These are phyloP conservation scores for Tauraco hartlaubi DNA, from an alignment of 2,797 vertebrate species.

Conservation along the genomic window DNA sequence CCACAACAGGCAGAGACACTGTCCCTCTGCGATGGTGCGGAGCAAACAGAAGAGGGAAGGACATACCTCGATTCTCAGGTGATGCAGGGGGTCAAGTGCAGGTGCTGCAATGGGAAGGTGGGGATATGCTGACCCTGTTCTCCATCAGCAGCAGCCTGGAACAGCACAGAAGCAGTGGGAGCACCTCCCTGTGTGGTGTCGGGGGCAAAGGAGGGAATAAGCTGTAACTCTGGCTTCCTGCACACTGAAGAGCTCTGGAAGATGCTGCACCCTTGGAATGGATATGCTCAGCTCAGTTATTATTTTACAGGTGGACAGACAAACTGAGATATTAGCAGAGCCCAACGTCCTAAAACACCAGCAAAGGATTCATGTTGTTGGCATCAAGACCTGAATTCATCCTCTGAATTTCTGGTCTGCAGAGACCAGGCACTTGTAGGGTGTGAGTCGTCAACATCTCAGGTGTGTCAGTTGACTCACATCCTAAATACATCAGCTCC, in stretches of 20 bases:
- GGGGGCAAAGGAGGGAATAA: background rate
- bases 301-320: background rate
- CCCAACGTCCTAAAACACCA: background rate
- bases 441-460: background rate
- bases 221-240: background rate
- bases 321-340: background rate
- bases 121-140: background rate
- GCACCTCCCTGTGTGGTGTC: background rate
- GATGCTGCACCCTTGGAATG: background rate
- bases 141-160: background rate
- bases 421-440: background rate
- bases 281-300: background rate
- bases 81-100: background rate
- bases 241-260: background rate
- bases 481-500: background rate
- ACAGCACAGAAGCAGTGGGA: background rate
- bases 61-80: background rate
- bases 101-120: background rate
- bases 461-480: background rate
- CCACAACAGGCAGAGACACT: background rate
- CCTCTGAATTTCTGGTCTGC: background rate
- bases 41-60: background rate
- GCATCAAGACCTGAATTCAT: background rate
- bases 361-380: background rate
- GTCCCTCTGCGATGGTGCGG: background rate